These are phyloP conservation scores for Trichoplusia ni DNA, from an alignment of 1,140 invertebrate genomes.

Conservation along the genomic window DNA sequence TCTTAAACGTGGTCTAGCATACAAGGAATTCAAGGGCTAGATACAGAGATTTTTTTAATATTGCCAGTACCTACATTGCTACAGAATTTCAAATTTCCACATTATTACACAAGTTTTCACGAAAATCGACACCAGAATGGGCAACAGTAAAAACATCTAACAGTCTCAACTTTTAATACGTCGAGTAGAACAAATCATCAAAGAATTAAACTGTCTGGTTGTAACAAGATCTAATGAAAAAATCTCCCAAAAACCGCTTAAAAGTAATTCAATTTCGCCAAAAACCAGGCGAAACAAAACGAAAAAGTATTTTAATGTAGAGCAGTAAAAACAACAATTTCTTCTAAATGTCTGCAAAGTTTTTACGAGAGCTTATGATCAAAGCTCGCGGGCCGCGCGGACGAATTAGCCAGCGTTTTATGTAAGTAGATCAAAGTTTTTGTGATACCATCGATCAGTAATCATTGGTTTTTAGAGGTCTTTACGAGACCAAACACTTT, in stretches of 20 bases:
- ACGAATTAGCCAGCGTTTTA: constrained; percentile 23
- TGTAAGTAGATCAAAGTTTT: constrained; percentile 27
- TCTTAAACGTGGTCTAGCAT: background rate
- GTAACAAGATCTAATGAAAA: too few relatives aligned
- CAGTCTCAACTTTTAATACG: too few relatives aligned
- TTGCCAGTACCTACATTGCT: too few relatives aligned
- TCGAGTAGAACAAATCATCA: too few relatives aligned
- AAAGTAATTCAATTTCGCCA: background rate
- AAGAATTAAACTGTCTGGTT: too few relatives aligned
- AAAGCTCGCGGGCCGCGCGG: constrained; percentile 9
- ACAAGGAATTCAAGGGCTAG: too few relatives aligned
- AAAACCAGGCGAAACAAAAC: background rate
- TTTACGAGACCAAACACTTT: background rate
- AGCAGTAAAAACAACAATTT: constrained; percentile 21
- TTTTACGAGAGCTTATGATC: background rate
- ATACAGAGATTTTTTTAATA: too few relatives aligned
- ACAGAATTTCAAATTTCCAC: too few relatives aligned
- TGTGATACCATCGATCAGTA: background rate
- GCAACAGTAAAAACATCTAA: too few relatives aligned
- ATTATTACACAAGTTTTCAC: too few relatives aligned
- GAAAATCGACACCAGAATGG: too few relatives aligned
- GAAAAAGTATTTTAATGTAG: background rate
- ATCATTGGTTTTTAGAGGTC: constrained; percentile 10
- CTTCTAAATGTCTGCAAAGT: background rate
- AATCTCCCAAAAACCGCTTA: background rate